A percentile compares a stretch with the other conserved stretches of the same genome.
Conservation (phyloP, 2,888 invertebrate genomes). For the Agonopterix heracliana region DNA sequence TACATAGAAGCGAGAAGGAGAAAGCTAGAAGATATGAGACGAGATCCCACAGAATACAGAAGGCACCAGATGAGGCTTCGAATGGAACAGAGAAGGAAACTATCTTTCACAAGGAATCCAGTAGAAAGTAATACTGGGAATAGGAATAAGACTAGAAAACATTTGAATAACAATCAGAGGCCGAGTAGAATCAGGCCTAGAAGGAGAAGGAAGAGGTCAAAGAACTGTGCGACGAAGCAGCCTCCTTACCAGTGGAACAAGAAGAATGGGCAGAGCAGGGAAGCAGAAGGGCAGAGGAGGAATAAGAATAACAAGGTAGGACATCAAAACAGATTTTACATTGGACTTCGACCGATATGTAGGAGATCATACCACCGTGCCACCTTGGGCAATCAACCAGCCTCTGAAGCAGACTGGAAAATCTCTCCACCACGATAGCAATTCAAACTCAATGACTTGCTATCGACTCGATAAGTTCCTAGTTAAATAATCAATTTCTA, state of each 20-base stretch:
- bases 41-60: conserved; percentile 57
- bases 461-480: too few species aligned
- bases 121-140: conserved; percentile 28
- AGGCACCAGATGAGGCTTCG: conserved; percentile 46
- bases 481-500: too few species aligned
- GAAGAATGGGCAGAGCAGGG: conserved; percentile 30
- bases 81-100: conserved; percentile 48
- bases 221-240: conserved; percentile 66
- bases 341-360: too few species aligned
- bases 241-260: conserved; percentile 59
- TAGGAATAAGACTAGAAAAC: conserved; percentile 27
- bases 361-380: too few species aligned
- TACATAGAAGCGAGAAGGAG: conserved; percentile 52
- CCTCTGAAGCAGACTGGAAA: too few species aligned
- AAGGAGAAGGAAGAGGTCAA: conserved; percentile 53
- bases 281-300: conserved; percentile 25
- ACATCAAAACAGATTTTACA: neutral
- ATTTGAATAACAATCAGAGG: conserved; percentile 26
- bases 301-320: conserved; percentile 18
- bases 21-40: conserved; percentile 52
- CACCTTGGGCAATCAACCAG: too few species aligned
- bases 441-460: too few species aligned
- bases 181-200: conserved; percentile 46
- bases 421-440: too few species aligned
- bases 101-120: conserved; percentile 36